Percentiles rank a stretch among this genome's conserved stretches.
Conservation (phyloP, 30 jellyfish, hydroid and myxozoan genomes). For the Aurelia aurita complex sp. Pacific region DNA sequence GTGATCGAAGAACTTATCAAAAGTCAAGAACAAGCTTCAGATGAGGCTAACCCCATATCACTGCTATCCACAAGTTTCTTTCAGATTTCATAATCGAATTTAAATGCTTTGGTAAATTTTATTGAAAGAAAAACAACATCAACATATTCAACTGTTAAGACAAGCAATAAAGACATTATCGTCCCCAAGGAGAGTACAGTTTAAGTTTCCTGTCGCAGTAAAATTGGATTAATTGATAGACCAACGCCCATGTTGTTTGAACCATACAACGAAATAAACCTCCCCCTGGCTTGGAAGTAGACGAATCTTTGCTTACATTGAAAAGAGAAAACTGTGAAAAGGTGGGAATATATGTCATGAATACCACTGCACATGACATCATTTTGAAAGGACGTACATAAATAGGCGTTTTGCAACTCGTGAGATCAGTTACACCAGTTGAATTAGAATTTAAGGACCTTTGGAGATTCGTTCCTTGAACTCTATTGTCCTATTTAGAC, state of each 20-base stretch:
- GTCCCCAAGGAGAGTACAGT: not conserved
- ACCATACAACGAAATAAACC: conserved; percentile 2
- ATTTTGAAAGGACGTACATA: not conserved
- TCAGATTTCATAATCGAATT: not conserved
- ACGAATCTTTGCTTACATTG: not conserved
- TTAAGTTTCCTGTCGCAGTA: conserved; percentile 11
- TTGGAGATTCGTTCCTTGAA: not conserved
- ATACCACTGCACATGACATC: not conserved
- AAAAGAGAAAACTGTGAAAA: conserved; percentile 4
- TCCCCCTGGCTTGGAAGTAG: not conserved
- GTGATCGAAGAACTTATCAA: not conserved
- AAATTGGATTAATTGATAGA: conserved; percentile 1
- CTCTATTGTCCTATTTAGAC: too few relatives aligned
- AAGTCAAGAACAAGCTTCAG: not conserved
- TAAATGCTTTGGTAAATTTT: not conserved
- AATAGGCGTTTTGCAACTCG: not conserved
- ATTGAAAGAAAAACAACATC: conserved; percentile 9
- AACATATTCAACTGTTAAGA: conserved; percentile 8
- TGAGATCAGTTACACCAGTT: conserved; percentile 22
- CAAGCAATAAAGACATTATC: conserved; percentile 5
- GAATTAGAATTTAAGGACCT: not conserved
- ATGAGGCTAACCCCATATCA: conserved; percentile 9
- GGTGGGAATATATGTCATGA: not conserved
- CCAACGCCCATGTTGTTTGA: conserved; percentile 24
- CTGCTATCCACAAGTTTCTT: not conserved